Evolutionary conservation across 1,140 invertebrate genomes (phyloP).

Genomic region (Macrosteles quadrilineatus): DNA sequence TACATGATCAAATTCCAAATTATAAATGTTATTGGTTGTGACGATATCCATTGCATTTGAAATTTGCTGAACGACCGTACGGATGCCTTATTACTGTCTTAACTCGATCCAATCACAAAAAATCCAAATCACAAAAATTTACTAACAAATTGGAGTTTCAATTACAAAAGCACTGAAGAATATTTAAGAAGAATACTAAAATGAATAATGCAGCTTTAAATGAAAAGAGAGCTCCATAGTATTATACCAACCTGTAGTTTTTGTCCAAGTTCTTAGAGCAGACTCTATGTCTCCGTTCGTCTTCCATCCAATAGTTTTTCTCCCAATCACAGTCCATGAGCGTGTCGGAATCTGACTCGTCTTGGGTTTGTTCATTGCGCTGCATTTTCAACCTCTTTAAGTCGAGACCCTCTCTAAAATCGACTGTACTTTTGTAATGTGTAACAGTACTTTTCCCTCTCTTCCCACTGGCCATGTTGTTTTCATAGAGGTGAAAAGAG

Average conservation of each 20-base stretch:
- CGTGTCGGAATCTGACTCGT: background rate
- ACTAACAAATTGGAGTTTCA: too few relatives aligned
- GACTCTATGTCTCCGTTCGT: slow-evolving; percentile 37
- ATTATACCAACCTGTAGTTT: slow-evolving; percentile 39
- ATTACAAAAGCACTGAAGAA: too few relatives aligned
- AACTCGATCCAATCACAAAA: too few relatives aligned
- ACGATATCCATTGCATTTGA: too few relatives aligned
- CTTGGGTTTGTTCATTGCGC: slow-evolving; percentile 27
- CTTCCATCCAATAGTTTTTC: slow-evolving; percentile 49
- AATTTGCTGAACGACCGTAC: too few relatives aligned
- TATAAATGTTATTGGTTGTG: too few relatives aligned
- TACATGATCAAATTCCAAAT: too few relatives aligned
- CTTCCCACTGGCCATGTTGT: slow-evolving; percentile 37
- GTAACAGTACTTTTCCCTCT: slow-evolving; percentile 34
- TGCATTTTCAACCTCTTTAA: slow-evolving; percentile 42
- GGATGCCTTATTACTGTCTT: too few relatives aligned
- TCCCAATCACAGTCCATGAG: slow-evolving; percentile 41
- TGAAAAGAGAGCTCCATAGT: too few relatives aligned
- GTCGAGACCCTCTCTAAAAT: slow-evolving; percentile 40
- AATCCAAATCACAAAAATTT: too few relatives aligned
- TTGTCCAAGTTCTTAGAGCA: slow-evolving; percentile 33
- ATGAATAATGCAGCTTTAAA: too few relatives aligned
- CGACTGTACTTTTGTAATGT: slow-evolving; percentile 34
- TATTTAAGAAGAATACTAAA: too few relatives aligned
- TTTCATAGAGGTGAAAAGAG: slow-evolving; percentile 38